Evolutionary conservation across 1,140 invertebrate genomes (phyloP).

Genomic region (Diorhabda sublineata): DNA sequence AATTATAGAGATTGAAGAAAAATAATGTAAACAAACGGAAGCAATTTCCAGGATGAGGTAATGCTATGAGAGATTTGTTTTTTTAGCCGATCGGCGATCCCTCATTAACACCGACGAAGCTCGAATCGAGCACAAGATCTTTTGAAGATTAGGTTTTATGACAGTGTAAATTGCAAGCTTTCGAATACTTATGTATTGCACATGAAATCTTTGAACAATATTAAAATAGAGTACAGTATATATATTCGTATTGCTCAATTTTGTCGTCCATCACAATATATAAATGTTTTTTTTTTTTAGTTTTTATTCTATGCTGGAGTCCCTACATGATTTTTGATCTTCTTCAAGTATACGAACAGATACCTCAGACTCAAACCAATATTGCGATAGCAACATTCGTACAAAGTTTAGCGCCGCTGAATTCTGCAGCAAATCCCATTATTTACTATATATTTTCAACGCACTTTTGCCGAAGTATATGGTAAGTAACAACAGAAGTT

Average conservation of each 20-base stretch:
- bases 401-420: slow-evolving; percentile 87
- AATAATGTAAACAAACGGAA: too few relatives aligned
- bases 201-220: too few relatives aligned
- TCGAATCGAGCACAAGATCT: too few relatives aligned
- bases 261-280: background rate
- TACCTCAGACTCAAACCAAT: slow-evolving; percentile 74
- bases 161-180: too few relatives aligned
- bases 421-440: slow-evolving; percentile 91
- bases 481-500: slow-evolving; percentile 53
- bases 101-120: too few relatives aligned
- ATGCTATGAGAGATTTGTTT: too few relatives aligned
- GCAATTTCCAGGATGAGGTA: too few relatives aligned
- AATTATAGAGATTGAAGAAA: too few relatives aligned
- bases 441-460: slow-evolving; percentile 95
- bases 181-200: too few relatives aligned
- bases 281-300: slow-evolving; percentile 54
- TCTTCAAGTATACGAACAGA: slow-evolving; percentile 82
- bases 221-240: too few relatives aligned
- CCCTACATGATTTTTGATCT: slow-evolving; percentile 93
- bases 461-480: slow-evolving; percentile 77
- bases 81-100: too few relatives aligned
- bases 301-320: slow-evolving; percentile 93
- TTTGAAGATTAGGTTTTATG: too few relatives aligned
- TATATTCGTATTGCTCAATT: background rate
- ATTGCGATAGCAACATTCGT: slow-evolving; percentile 86